Conservation (phyloP, 1,140 invertebrate species). For the Dreissena rostriformis region DNA sequence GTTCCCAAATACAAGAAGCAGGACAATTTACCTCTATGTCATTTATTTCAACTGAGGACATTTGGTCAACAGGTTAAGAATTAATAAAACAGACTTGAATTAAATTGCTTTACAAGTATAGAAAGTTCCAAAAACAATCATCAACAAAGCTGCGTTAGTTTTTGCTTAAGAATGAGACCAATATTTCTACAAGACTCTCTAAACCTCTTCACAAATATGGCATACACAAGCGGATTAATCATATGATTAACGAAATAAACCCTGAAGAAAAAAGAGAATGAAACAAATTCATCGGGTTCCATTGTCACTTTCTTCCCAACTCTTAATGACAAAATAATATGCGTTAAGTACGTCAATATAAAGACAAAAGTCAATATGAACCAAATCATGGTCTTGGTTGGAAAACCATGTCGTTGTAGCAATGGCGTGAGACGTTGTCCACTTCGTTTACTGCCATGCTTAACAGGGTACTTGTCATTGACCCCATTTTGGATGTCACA, state of each 20-base stretch:
- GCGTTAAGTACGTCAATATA: constrained; percentile 33
- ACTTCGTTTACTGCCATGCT: constrained; percentile 18
- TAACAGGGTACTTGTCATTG: neutral
- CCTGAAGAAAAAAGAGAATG: constrained; percentile 36
- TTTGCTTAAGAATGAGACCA: constrained; percentile 1
- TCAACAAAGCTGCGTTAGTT: neutral
- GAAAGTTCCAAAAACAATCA: neutral
- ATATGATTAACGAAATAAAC: constrained; percentile 50
- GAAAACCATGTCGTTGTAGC: constrained; percentile 12
- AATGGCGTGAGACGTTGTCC: constrained; percentile 7
- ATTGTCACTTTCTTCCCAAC: constrained; percentile 3
- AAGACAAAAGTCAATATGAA: constrained; percentile 41
- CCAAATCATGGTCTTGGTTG: constrained; percentile 45
- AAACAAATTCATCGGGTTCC: constrained; percentile 12
- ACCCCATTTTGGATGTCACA: neutral
- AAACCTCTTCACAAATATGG: constrained; percentile 37
- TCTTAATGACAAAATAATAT: constrained; percentile 19
- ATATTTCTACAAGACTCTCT: constrained; percentile 10
- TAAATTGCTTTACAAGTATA: too few relatives aligned
- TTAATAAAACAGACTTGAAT: too few relatives aligned
- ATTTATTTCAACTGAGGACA: too few relatives aligned
- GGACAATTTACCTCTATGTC: too few relatives aligned
- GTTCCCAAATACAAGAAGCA: too few relatives aligned
- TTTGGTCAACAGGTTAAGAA: too few relatives aligned
- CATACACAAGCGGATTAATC: constrained; percentile 45